Evolutionary conservation across 2,797 vertebrate genomes (phyloP).

Genomic region (Clamator glandarius): DNA sequence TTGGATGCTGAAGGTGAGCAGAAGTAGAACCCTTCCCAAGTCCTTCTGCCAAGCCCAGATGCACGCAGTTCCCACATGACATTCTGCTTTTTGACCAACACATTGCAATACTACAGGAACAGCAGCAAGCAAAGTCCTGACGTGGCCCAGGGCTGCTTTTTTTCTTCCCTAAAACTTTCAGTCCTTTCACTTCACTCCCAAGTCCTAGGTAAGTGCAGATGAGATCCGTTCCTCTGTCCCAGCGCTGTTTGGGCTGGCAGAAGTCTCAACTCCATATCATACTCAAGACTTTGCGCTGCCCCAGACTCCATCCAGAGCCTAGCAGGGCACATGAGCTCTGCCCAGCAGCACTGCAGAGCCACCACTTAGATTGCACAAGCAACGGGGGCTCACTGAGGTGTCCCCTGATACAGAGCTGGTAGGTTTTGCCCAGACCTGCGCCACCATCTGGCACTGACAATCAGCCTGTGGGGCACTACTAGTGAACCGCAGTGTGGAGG

Average conservation of each 20-base stretch:
- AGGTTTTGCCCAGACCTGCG: not conserved
- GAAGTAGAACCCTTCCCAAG: not conserved
- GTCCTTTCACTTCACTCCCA: not conserved
- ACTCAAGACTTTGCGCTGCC: not conserved
- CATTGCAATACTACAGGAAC: not conserved
- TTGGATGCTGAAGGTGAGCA: not conserved
- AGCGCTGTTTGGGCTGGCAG: not conserved
- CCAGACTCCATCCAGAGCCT: not conserved
- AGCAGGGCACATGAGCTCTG: not conserved
- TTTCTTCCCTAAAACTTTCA: not conserved
- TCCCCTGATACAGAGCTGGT: not conserved
- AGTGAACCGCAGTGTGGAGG: not conserved
- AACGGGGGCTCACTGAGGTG: not conserved
- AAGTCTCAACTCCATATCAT: not conserved
- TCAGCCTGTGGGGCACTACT: not conserved
- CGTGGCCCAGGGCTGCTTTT: not conserved
- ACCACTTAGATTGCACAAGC: not conserved
- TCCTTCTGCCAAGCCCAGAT: not conserved
- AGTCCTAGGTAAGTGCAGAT: not conserved
- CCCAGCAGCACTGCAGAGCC: not conserved
- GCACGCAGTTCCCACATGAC: not conserved
- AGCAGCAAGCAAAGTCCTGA: not conserved
- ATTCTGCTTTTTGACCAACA: not conserved
- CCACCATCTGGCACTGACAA: not conserved
- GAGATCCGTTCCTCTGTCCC: not conserved